Conservation (phyloP, 2,888 invertebrate species). For the Falcaria lacertinaria region DNA sequence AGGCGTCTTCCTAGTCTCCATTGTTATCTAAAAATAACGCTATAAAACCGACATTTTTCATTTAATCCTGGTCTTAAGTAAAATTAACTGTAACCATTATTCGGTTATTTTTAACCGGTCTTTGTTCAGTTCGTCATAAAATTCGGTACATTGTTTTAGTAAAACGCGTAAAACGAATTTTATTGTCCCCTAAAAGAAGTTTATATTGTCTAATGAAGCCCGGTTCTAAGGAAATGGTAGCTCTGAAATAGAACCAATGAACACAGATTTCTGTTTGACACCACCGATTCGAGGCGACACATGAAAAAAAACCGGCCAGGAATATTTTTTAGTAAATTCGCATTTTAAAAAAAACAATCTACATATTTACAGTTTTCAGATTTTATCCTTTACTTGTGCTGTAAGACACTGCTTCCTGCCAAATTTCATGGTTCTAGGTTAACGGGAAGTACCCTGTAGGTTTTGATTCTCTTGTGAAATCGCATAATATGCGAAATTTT, state of each 20-base stretch:
- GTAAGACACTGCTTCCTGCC: too few species aligned
- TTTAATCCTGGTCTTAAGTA: slow-evolving; percentile 13
- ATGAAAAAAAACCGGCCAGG: too few species aligned
- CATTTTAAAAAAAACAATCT: too few species aligned
- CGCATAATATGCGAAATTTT: too few species aligned
- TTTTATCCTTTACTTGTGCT: too few species aligned
- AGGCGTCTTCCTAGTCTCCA: slow-evolving; percentile 11
- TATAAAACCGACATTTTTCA: slow-evolving; percentile 23
- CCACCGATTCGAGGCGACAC: too few species aligned
- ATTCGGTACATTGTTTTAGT: slow-evolving; percentile 50
- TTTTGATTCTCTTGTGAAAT: too few species aligned
- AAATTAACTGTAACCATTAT: slow-evolving; percentile 45
- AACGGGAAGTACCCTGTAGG: too few species aligned
- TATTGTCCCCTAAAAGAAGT: slow-evolving; percentile 69
- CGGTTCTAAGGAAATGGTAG: slow-evolving; percentile 36
- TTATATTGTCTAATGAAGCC: slow-evolving; percentile 49
- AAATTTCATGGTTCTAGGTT: too few species aligned
- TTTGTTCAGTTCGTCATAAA: slow-evolving; percentile 54
- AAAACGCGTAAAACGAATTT: slow-evolving; percentile 49
- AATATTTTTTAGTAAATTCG: too few species aligned
- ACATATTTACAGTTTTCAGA: too few species aligned
- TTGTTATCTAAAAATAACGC: slow-evolving; percentile 24
- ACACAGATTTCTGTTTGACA: slow-evolving; percentile 8
- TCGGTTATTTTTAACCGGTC: slow-evolving; percentile 51
- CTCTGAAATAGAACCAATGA: slow-evolving; percentile 34